Conservation (phyloP, 2,113 vertebrate genomes). For the Grantiella picta region DNA sequence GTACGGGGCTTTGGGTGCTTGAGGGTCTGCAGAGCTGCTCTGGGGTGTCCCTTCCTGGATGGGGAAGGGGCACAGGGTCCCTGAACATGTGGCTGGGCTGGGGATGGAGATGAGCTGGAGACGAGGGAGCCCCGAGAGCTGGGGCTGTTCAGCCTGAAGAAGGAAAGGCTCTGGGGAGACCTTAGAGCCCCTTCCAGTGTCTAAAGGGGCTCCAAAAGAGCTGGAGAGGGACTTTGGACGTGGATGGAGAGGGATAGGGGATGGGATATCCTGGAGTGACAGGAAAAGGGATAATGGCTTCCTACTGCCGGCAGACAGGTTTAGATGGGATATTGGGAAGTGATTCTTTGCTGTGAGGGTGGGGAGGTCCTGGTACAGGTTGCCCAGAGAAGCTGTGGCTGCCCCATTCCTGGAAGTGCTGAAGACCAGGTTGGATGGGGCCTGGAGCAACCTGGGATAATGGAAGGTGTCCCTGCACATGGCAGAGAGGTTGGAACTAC, state of each 20-base stretch:
- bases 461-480: neutral
- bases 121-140: neutral
- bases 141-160: neutral
- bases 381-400: neutral
- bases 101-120: neutral
- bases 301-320: neutral
- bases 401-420: neutral
- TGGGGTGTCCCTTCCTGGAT: neutral
- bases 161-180: neutral
- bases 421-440: neutral
- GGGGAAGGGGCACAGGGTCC: neutral
- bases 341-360: neutral
- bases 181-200: neutral
- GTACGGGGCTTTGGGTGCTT: neutral
- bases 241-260: neutral
- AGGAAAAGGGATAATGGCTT: neutral
- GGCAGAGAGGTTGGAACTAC: neutral
- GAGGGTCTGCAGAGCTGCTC: neutral
- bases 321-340: neutral
- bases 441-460: neutral
- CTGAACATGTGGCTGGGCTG: neutral
- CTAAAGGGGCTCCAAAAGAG: neutral
- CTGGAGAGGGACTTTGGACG: neutral
- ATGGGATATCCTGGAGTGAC: too few relatives aligned
- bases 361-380: neutral